A percentile compares a stretch with the other conserved stretches of the same genome.
Conservation (phyloP, 2,113 vertebrate species). For the Triplophysa siluroides region DNA sequence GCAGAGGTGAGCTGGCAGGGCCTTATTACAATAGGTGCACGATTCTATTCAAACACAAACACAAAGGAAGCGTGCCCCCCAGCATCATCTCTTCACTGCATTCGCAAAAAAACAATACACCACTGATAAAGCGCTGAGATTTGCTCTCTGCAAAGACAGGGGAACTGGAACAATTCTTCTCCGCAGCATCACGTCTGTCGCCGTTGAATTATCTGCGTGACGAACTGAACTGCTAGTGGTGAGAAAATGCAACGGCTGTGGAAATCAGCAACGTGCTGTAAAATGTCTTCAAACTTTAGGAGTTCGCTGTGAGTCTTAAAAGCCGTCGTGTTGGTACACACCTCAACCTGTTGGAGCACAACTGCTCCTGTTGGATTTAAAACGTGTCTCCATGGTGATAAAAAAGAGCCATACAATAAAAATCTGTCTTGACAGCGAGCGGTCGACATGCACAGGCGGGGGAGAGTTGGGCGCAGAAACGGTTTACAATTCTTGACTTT, state of each 20-base stretch:
- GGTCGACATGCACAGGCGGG: not conserved
- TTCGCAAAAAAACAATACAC: constrained; percentile 50
- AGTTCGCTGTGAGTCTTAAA: not conserved
- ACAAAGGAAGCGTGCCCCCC: constrained; percentile 35
- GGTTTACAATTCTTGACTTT: not conserved
- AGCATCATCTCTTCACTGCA: not conserved
- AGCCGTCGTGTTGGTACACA: too few relatives aligned
- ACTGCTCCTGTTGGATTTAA: too few relatives aligned
- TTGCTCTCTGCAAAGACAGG: constrained; percentile 23
- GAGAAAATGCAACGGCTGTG: not conserved
- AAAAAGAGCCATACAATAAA: too few relatives aligned
- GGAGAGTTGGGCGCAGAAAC: not conserved
- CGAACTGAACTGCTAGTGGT: not conserved
- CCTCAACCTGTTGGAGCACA: too few relatives aligned
- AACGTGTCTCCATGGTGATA: too few relatives aligned
- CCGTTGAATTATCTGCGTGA: not conserved
- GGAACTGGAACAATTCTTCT: not conserved
- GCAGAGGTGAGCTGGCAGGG: constrained; percentile 28
- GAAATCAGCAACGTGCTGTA: not conserved
- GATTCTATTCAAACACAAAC: constrained; percentile 32
- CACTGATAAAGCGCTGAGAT: constrained; percentile 34
- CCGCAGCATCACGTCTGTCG: not conserved
- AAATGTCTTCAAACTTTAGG: not conserved
- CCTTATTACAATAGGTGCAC: constrained; percentile 28
- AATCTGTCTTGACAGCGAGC: not conserved